These are phyloP conservation scores for Trematocara unimaculatum DNA, from an alignment of 2,113 vertebrate genomes.

Conservation along the genomic window DNA sequence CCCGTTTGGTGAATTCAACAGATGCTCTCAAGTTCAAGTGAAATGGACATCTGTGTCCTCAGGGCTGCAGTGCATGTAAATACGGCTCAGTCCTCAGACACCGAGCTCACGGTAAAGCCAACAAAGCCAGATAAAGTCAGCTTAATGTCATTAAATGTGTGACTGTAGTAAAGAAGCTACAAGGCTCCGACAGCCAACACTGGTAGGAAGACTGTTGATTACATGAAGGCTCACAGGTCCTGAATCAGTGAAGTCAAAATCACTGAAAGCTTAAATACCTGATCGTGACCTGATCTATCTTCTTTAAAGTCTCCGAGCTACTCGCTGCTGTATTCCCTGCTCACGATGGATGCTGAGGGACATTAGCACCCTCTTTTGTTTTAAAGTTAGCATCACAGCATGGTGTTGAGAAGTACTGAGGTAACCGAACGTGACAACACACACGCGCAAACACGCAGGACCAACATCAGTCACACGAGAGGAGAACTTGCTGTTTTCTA, in stretches of 20 bases:
- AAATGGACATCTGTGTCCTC: neutral
- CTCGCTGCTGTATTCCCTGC: slow-evolving; percentile 28
- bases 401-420: slow-evolving; percentile 50
- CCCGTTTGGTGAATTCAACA: neutral
- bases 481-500: slow-evolving; percentile 6
- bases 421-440: slow-evolving; percentile 62
- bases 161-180: neutral
- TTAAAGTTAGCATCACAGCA: slow-evolving; percentile 40
- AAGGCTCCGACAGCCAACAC: neutral
- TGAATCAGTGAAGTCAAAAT: slow-evolving; percentile 43
- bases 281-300: slow-evolving; percentile 31
- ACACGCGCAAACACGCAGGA: slow-evolving; percentile 44
- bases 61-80: neutral
- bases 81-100: slow-evolving; percentile 24
- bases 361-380: slow-evolving; percentile 57
- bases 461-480: slow-evolving; percentile 12
- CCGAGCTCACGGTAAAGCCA: slow-evolving; percentile 13
- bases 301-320: slow-evolving; percentile 31
- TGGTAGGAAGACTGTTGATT: neutral
- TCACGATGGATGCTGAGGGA: slow-evolving; percentile 37
- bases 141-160: neutral
- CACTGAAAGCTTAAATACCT: slow-evolving; percentile 20
- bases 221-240: slow-evolving; percentile 12
- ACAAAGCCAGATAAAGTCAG: slow-evolving; percentile 27
- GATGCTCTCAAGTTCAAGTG: neutral